Conservation (phyloP, 2,888 invertebrate genomes). For the Polydrusus cervinus region DNA sequence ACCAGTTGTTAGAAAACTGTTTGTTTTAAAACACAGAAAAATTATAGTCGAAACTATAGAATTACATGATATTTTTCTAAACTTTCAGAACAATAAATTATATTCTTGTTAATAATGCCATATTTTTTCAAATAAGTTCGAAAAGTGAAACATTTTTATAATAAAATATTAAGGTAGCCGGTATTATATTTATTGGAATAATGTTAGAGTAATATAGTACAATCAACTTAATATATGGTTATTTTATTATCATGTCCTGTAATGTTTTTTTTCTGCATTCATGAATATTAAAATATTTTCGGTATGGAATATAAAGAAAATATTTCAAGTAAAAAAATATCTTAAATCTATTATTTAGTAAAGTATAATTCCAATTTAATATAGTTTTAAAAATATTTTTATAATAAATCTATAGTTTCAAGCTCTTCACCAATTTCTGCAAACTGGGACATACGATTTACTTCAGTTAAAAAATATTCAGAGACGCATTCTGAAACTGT, state of each 20-base stretch:
- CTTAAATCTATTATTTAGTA: too few relatives aligned
- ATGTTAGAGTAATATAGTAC: conserved; percentile 3
- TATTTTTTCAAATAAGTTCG: conserved; percentile 4
- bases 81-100: conserved; percentile 22
- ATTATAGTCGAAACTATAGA: conserved; percentile 6
- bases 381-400: too few relatives aligned
- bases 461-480: too few relatives aligned
- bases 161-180: not conserved
- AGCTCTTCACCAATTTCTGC: too few relatives aligned
- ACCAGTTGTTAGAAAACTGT: conserved; percentile 21
- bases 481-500: too few relatives aligned
- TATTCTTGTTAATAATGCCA: conserved; percentile 8
- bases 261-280: not conserved
- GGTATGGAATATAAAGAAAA: not conserved
- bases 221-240: not conserved
- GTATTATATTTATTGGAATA: conserved; percentile 23
- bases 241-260: conserved; percentile 8
- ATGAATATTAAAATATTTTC: not conserved
- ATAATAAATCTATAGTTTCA: too few relatives aligned
- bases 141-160: conserved; percentile 16
- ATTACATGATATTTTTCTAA: conserved; percentile 24
- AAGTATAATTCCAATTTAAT: not conserved
- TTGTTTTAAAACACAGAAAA: conserved; percentile 23
- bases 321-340: not conserved
- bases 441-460: too few relatives aligned